Conservation (phyloP, 2,797 vertebrate species). For the Hirundo rustica region DNA sequence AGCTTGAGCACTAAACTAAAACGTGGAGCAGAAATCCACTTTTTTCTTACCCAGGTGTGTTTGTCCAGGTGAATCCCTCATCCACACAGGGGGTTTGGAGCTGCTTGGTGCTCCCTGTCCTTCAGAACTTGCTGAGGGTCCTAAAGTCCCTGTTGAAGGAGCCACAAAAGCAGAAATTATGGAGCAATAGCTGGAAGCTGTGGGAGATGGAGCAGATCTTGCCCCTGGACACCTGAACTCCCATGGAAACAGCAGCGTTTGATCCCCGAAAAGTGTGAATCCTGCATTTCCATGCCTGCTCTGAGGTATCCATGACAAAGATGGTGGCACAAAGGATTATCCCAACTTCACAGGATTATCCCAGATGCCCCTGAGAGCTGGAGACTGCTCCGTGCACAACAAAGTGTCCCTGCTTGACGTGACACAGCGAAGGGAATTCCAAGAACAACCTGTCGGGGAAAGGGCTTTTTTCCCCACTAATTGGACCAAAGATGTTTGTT, state of each 20-base stretch:
- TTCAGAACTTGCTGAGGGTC: not conserved
- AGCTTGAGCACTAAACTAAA: not conserved
- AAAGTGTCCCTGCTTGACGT: not conserved
- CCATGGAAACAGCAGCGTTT: not conserved
- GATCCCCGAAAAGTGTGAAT: not conserved
- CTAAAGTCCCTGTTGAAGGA: not conserved
- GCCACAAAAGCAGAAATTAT: not conserved
- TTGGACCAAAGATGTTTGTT: not conserved
- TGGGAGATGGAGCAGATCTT: not conserved
- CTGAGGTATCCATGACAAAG: not conserved
- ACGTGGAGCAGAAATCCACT: accelerated
- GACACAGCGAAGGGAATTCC: not conserved
- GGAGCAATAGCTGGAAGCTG: not conserved
- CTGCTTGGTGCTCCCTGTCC: not conserved
- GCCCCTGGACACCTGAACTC: not conserved
- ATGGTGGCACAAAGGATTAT: not conserved
- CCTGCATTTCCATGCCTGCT: not conserved
- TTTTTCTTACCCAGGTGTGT: not conserved
- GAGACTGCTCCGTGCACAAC: not conserved
- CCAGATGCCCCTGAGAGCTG: not conserved
- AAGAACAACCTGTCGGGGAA: not conserved
- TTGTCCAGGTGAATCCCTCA: not conserved
- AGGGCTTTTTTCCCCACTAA: not conserved
- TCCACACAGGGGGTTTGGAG: not conserved
- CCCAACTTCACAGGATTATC: not conserved